Evolutionary conservation across 2,113 vertebrate species (phyloP), one percentile per base, ranked within the genome.

Genomic region (Asarcornis scutulata): DNA sequence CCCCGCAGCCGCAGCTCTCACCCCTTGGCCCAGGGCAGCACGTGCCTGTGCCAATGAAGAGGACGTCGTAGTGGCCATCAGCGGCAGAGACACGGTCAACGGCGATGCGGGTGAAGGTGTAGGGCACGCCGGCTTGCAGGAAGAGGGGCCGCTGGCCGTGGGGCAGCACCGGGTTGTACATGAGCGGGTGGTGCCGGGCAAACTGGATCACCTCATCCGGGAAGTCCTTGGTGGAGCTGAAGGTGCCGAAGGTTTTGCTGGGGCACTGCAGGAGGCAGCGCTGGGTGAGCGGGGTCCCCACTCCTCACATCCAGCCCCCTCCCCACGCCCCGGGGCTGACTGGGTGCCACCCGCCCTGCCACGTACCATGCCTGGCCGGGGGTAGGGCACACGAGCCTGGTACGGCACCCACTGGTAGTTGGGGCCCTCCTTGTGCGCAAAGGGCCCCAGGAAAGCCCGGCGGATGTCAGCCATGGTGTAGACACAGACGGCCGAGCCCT

Each of bases 401-500:
- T 99, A 99, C 1, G 99, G 98, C 92, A 99, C 98, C 99, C 99
- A 99, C 97, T 99, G 99, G 92, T 99, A 99, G 96, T 98, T 99
- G 83, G 99, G 99, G 46, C 99, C 99, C 96, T 99, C 99, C 97
- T 99, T 99, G 98, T 99, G 99, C 6, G 99, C 99, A 13, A 99
- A 99, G 20, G 99, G 99, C 78, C 99, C 99, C 98, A 99, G 97
- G 98, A 99, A 99, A 59, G 99, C 99, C 88, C 99, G 98, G 38
- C 99, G 99, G 86, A 99, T 98, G 81, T 99, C 99, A 2, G 98
- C 99, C 99, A 99, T 99, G 95, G 98, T 99, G 97, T 99, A 99
- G 68, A 99, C 94, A 7, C 99, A 99, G 82, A 99, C 97, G 1
- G 99, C 99, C 0, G 99, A 99, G 91, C 99, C 99, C 96, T 98